These are phyloP conservation scores for Cryptus armator DNA, from an alignment of 2,888 invertebrate species.

Conservation along the genomic window DNA sequence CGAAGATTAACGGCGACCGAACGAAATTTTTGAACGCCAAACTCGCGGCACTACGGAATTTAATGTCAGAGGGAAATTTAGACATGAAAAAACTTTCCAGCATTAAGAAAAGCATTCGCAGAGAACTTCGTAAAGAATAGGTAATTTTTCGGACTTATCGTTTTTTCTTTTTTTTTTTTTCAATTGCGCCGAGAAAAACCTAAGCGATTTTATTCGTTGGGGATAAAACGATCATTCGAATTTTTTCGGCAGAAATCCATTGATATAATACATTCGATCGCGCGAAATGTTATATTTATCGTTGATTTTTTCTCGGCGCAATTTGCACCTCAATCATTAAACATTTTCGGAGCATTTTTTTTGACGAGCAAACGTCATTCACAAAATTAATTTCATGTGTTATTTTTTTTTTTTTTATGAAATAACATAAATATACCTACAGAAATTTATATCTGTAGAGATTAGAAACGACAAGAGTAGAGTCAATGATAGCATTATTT, in stretches of 20 bases:
- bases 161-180: neutral
- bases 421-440: too few relatives aligned
- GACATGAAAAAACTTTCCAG: conserved; percentile 75
- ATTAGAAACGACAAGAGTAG: neutral
- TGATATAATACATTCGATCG: too few relatives aligned
- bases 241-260: too few relatives aligned
- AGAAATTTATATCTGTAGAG: neutral
- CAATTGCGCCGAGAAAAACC: neutral
- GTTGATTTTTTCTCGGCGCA: neutral
- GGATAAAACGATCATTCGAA: too few relatives aligned
- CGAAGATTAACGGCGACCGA: conserved; percentile 61
- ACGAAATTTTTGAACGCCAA: conserved; percentile 77
- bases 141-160: neutral
- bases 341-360: neutral
- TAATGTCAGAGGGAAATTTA: conserved; percentile 70
- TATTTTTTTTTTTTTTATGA: neutral
- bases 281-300: too few relatives aligned
- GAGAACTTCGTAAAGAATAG: conserved; percentile 70
- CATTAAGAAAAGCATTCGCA: conserved; percentile 77
- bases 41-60: conserved; percentile 72
- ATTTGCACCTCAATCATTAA: neutral
- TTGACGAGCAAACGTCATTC: neutral
- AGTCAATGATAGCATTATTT: neutral
- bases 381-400: neutral
- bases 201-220: neutral